Evolutionary conservation across 2,888 invertebrate species (phyloP).

Genomic region (Dryobotodes eremita): DNA sequence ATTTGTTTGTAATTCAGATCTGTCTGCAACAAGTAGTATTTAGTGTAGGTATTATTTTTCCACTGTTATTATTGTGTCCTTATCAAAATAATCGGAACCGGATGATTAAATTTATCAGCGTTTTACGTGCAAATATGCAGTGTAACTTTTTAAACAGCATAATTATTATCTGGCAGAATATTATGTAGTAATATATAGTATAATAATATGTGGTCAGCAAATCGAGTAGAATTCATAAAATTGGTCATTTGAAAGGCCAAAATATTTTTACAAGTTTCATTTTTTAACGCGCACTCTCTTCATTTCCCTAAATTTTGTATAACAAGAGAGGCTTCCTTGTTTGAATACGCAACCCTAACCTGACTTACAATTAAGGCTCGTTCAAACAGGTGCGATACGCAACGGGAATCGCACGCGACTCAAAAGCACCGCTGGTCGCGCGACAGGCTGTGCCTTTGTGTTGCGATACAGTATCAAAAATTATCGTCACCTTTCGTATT

Average conservation of each 20-base stretch:
- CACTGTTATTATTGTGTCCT: constrained; percentile 19
- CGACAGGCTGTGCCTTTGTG: no score
- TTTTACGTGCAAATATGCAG: no score
- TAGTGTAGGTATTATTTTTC: constrained; percentile 5
- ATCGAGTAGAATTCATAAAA: background rate
- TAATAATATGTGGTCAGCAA: background rate
- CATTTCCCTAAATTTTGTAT: background rate
- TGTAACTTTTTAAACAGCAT: background rate
- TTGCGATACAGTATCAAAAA: background rate
- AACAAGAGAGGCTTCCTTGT: constrained; percentile 4
- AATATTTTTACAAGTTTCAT: background rate
- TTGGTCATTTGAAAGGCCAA: background rate
- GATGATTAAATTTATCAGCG: constrained; percentile 32
- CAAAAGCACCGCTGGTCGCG: no score
- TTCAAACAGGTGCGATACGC: no score
- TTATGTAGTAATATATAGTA: no score
- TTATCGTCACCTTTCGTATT: background rate
- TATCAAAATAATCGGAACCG: constrained; percentile 35
- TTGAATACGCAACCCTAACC: no score
- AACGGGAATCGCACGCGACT: no score
- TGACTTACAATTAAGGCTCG: no score
- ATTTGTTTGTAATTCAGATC: background rate
- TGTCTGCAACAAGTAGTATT: background rate
- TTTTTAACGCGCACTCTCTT: background rate
- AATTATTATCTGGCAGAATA: no score